phyloP scores from a whole-genome alignment of 2,888 invertebrate genomes.

The Platycnemis pennipes region DNA sequence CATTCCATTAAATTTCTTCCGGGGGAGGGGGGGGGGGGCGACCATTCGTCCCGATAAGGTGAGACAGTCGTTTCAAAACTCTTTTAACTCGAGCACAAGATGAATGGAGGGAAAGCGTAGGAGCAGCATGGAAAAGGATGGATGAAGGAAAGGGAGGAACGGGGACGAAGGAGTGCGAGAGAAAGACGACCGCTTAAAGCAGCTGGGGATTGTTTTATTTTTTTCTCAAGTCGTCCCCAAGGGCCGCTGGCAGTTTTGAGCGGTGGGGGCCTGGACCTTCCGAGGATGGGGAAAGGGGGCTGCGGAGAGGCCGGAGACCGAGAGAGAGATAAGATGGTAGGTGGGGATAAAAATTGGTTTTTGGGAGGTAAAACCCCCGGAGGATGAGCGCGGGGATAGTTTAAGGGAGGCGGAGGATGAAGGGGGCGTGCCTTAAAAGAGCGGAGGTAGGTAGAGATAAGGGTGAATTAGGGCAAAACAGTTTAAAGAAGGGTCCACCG shows the following conservation, averaged over 20 bases:
- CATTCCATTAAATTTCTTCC: neutral
- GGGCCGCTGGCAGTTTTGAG: neutral
- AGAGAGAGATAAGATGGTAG: neutral
- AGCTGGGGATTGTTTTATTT: neutral
- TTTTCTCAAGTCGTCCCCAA: neutral
- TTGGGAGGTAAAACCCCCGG: neutral
- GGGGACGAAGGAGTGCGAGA: neutral
- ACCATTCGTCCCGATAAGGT: neutral
- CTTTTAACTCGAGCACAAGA: neutral
- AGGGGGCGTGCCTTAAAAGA: neutral
- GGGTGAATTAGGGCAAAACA: neutral
- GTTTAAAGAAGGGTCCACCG: neutral
- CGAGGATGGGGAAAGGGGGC: neutral
- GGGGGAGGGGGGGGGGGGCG: no score
- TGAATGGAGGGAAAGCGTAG: neutral
- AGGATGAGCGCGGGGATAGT: neutral
- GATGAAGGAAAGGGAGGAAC: neutral
- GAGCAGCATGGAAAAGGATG: neutral
- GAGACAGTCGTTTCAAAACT: neutral
- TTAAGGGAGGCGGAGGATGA: neutral
- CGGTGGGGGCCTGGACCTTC: neutral
- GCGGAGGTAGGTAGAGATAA: neutral
- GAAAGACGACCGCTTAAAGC: neutral
- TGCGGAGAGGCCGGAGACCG: neutral
- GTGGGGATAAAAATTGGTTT: neutral